Evolutionary conservation across 2,113 vertebrate species (phyloP), one percentile per base, ranked within the genome.

Genomic region (Apaloderma vittatum): DNA sequence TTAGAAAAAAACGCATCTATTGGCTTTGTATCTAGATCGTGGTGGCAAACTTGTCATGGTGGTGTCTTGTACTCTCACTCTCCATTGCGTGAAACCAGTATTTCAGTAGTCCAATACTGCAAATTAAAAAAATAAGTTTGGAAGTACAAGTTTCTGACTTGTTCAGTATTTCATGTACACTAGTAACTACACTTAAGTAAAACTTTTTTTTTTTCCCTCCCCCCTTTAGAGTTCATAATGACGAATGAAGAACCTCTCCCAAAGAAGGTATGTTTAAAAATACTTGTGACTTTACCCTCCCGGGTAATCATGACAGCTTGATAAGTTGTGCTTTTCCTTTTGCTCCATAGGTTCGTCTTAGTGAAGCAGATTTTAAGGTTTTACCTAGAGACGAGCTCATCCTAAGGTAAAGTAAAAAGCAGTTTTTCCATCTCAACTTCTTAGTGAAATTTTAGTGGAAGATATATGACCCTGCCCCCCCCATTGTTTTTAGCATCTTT

Each of bases 161-260:
- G 11, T 45, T 85, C 12, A 43, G 13, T 58, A 19, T 80, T 83
- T 37, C 1, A 0, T 18, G 12, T 76, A 34, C 21, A 6, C 10
- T 46, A 76, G 14, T 87, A 96, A n/a, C n/a, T 86, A 3, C 13
- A 16, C 51, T 40, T 95, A 94, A 97, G 80, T 95, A 55, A 40
- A 93, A 16, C 62, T 93, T 34, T 34, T 11, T 37, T 57, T 67
- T 54, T 63, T 71, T 59, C 36, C 12, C 14, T 12, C 63, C 4
- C 45, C 73, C 12, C 37, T 95, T 96, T 91, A 99, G 98, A 98
- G 90, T 97, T 98, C 98, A 99, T 98, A 93, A 99, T 99, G 99
- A 99, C 99, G 96, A 99, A 99, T 98, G 99, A 99, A 98, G 99
- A 99, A 98, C 99, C 99, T 98, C 99, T 99, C 58, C 99, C 99